Evolutionary conservation across 2,888 invertebrate genomes (phyloP).

Genomic region (Chironomus riparius): DNA sequence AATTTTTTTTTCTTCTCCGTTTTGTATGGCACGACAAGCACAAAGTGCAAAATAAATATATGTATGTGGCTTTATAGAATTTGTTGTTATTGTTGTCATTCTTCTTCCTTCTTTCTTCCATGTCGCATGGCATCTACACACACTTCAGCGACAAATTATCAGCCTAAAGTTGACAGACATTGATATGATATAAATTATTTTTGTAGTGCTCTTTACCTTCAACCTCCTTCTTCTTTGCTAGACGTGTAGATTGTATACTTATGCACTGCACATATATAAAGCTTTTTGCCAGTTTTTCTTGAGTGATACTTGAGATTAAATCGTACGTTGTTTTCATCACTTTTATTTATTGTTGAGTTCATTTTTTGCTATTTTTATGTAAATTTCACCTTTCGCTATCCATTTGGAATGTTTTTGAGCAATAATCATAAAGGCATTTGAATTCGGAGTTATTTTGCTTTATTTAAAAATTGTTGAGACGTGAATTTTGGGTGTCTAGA

Average conservation of each 20-base stretch:
- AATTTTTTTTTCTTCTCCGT: neutral
- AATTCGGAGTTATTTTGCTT: too few relatives aligned
- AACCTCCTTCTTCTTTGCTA: neutral
- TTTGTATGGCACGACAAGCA: neutral
- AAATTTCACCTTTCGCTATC: neutral
- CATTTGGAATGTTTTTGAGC: too few relatives aligned
- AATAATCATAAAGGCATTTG: too few relatives aligned
- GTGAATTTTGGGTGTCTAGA: too few relatives aligned
- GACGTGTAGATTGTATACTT: too few relatives aligned
- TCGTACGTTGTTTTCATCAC: too few relatives aligned
- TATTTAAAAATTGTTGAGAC: too few relatives aligned
- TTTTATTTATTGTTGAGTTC: too few relatives aligned
- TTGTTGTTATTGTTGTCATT: too few relatives aligned
- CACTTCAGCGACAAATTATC: conserved; percentile 26
- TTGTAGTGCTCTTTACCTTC: conserved; percentile 15
- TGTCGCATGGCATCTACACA: neutral
- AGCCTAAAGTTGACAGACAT: conserved; percentile 24
- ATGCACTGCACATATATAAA: too few relatives aligned
- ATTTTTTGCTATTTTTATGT: neutral
- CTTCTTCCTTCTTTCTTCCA: neutral
- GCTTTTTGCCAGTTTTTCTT: too few relatives aligned
- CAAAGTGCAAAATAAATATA: conserved; percentile 13
- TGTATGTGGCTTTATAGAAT: neutral
- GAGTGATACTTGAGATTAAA: too few relatives aligned
- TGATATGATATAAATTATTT: conserved; percentile 27